These are phyloP conservation scores for Patella depressa DNA, from an alignment of 2,888 invertebrate genomes.

Conservation along the genomic window DNA sequence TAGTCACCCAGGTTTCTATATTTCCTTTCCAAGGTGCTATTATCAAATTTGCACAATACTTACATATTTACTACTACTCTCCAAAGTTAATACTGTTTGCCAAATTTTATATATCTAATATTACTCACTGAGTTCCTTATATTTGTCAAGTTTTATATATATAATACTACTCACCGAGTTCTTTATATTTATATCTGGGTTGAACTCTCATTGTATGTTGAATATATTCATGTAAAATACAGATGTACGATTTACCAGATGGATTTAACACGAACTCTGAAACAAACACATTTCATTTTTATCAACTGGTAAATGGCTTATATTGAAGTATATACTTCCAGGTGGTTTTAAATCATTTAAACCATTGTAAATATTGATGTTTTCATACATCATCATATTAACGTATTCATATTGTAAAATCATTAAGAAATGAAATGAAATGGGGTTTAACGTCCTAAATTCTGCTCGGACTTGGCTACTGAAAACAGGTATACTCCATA, in stretches of 20 bases:
- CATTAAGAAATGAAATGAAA: too few relatives aligned
- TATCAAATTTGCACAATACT: too few relatives aligned
- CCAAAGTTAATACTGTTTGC: constrained; percentile 69
- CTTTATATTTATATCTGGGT: constrained; percentile 92
- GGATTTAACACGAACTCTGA: constrained; percentile 98
- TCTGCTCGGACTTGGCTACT: too few relatives aligned
- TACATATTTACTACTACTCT: too few relatives aligned
- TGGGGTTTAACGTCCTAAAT: too few relatives aligned
- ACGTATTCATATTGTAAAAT: constrained; percentile 28
- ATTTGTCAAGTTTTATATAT: constrained; percentile 93
- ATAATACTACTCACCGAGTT: constrained; percentile 77
- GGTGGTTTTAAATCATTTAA: background rate
- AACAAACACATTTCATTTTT: constrained; percentile 23
- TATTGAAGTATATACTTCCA: background rate
- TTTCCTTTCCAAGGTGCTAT: too few relatives aligned
- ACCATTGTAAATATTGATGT: background rate
- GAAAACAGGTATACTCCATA: too few relatives aligned
- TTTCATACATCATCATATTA: constrained; percentile 28
- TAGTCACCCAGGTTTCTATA: too few relatives aligned
- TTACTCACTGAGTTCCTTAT: constrained; percentile 86
- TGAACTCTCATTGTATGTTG: constrained; percentile 94
- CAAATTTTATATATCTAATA: constrained; percentile 86
- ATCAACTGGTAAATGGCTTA: background rate
- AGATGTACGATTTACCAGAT: constrained; percentile 93
- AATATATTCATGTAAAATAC: constrained; percentile 97